Evolutionary conservation across 2,888 invertebrate species (phyloP).

Genomic region (Atethmia centrago): DNA sequence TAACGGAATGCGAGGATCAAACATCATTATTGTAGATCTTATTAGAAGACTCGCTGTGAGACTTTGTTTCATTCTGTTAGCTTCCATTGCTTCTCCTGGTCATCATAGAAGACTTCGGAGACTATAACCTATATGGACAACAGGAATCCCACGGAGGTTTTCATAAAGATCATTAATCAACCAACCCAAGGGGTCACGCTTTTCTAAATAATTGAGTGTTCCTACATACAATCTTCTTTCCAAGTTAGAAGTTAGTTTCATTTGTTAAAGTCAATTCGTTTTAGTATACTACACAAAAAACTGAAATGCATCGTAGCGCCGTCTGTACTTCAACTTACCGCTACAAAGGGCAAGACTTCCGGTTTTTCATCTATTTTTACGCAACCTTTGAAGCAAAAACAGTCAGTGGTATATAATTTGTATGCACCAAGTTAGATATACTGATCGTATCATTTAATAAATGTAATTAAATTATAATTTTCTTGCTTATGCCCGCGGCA

Average conservation of each 20-base stretch:
- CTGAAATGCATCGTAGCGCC: background rate
- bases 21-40: background rate
- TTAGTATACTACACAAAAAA: background rate
- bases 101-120: background rate
- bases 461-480: too few relatives aligned
- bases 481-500: too few relatives aligned
- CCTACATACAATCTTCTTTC: background rate
- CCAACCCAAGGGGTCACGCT: background rate
- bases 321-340: conserved; percentile 5
- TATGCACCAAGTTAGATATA: background rate
- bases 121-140: background rate
- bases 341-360: conserved; percentile 46
- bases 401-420: background rate
- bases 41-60: background rate
- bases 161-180: background rate
- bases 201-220: background rate
- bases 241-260: background rate
- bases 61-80: background rate
- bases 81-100: background rate
- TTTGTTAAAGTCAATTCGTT: background rate
- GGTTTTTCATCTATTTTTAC: conserved; percentile 21
- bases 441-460: background rate
- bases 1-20: background rate
- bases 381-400: background rate
- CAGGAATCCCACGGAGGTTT: background rate